Conservation (phyloP, 2,888 invertebrate species). For the Drosophila rellima region DNA sequence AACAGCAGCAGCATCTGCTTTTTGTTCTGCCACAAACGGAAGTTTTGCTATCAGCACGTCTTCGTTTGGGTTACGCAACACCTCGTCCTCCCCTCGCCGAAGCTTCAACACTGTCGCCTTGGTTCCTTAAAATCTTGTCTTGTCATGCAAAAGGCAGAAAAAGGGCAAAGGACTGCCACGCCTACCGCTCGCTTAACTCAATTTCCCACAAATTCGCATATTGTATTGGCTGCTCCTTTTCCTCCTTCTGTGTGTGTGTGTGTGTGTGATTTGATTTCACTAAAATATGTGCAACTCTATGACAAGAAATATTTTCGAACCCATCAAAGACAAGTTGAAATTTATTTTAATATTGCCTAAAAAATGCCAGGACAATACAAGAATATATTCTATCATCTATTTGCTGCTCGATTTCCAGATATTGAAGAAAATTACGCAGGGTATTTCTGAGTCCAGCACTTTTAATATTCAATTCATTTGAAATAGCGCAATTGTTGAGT, state of each 20-base stretch:
- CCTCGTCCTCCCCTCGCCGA: neutral
- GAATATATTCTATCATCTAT: no score
- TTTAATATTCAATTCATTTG: neutral
- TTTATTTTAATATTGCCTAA: no score
- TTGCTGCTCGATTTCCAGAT: no score
- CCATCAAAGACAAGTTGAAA: conserved; percentile 25
- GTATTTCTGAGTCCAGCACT: neutral
- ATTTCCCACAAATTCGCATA: conserved; percentile 54
- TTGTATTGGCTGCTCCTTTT: conserved; percentile 23
- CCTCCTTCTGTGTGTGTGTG: conserved; percentile 1
- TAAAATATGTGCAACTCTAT: conserved; percentile 28
- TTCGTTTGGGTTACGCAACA: conserved; percentile 32
- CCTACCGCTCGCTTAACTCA: conserved; percentile 49
- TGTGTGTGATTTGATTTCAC: conserved; percentile 18
- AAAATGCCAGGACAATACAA: no score
- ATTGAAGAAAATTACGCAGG: no score
- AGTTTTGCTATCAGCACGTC: conserved; percentile 55
- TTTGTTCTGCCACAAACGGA: conserved; percentile 43
- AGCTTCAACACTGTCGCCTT: conserved; percentile 23
- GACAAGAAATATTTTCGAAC: conserved; percentile 21
- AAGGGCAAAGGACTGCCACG: conserved; percentile 40
- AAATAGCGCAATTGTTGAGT: neutral
- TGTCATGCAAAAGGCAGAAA: conserved; percentile 47
- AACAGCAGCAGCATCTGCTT: conserved; percentile 26
- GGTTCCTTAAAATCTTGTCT: conserved; percentile 50